These are phyloP conservation scores for Drosophila chauvacae DNA, from an alignment of 1,140 invertebrate species.

Conservation along the genomic window DNA sequence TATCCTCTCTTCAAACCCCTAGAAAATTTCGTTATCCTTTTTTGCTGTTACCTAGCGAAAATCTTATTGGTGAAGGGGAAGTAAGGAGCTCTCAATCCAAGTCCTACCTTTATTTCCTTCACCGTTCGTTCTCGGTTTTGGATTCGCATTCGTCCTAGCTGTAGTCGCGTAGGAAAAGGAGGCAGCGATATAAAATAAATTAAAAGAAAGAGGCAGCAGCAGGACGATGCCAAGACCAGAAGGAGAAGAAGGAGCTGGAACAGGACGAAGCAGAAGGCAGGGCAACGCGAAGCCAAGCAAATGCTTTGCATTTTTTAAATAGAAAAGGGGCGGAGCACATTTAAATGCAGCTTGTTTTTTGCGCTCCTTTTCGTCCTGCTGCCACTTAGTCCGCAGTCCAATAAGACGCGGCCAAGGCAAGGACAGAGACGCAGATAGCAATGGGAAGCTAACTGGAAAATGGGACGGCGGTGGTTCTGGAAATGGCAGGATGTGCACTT, in stretches of 20 bases:
- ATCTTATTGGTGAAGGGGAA: conserved; percentile 70
- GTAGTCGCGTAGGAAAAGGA: conserved; percentile 53
- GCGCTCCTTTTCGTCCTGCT: conserved; percentile 30
- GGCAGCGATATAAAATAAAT: conserved; percentile 73
- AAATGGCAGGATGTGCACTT: conserved; percentile 66
- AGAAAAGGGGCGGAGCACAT: conserved; percentile 82
- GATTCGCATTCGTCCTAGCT: conserved; percentile 4
- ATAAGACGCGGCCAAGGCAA: conserved; percentile 67
- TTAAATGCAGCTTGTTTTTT: conserved; percentile 67
- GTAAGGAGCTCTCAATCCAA: conserved; percentile 48
- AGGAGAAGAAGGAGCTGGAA: conserved; percentile 8
- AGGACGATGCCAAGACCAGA: conserved; percentile 34
- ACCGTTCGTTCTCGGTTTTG: conserved; percentile 8
- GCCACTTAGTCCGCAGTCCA: conserved; percentile 60
- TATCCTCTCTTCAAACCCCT: background rate
- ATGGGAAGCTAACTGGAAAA: conserved; percentile 19
- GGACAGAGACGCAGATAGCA: conserved; percentile 43
- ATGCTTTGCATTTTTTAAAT: conserved; percentile 78
- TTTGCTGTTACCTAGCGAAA: conserved; percentile 15
- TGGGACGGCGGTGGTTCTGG: background rate
- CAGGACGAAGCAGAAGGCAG: conserved; percentile 15
- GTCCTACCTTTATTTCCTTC: conserved; percentile 16
- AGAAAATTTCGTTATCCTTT: conserved; percentile 5
- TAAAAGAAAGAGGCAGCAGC: conserved; percentile 72
- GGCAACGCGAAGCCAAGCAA: conserved; percentile 54